Conservation (phyloP, 2,113 vertebrate genomes). For the Arizona elegans region DNA sequence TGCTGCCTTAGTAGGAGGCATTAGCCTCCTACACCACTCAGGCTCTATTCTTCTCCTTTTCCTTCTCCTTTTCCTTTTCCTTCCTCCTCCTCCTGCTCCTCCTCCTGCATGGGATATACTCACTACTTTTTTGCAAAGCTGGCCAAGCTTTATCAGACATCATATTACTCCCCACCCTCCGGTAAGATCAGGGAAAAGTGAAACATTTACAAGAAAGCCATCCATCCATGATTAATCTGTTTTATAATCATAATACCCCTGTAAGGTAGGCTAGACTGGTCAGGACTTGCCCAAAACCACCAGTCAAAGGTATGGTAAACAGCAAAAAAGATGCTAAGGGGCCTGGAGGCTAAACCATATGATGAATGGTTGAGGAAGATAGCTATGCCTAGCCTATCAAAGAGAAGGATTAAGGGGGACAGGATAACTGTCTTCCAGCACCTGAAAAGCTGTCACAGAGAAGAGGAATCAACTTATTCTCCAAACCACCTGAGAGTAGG, state of each 20-base stretch:
- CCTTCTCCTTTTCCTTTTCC: too few relatives aligned
- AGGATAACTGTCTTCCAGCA: too few relatives aligned
- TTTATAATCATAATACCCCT: neutral
- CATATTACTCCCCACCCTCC: too few relatives aligned
- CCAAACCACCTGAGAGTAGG: too few relatives aligned
- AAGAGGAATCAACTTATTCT: too few relatives aligned
- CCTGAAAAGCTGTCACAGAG: too few relatives aligned
- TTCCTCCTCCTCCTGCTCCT: neutral
- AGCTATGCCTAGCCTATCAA: too few relatives aligned
- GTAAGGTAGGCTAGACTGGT: neutral
- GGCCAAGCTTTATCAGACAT: neutral
- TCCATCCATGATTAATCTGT: neutral
- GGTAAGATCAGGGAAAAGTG: neutral
- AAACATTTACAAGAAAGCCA: neutral
- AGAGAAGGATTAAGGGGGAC: too few relatives aligned
- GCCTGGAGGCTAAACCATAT: neutral
- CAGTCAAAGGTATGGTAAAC: neutral
- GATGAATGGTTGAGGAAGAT: neutral
- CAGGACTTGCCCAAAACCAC: neutral
- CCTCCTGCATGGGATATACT: neutral
- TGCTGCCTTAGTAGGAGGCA: too few relatives aligned
- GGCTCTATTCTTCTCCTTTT: too few relatives aligned
- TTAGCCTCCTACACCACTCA: too few relatives aligned
- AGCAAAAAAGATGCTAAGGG: neutral
- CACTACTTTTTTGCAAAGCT: neutral